Evolutionary conservation across 1,140 invertebrate species (phyloP).

Genomic region (Macrotrachela quadricornifera): DNA sequence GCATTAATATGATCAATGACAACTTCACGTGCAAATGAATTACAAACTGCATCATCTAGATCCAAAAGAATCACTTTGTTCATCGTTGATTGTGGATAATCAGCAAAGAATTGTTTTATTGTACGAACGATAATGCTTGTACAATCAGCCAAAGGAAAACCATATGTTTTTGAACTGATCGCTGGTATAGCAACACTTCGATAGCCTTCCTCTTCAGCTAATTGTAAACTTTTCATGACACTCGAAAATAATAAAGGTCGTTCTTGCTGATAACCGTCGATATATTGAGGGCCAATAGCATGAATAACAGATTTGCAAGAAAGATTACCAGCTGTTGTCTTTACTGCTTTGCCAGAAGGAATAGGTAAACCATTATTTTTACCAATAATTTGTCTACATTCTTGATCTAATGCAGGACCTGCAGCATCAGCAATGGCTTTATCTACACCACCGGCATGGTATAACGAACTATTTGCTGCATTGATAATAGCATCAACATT

Average conservation of each 20-base stretch:
- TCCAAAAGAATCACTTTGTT: no score
- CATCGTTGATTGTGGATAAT: not conserved
- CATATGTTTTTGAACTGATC: not conserved
- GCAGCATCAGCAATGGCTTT: conserved; percentile 54
- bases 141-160: not conserved
- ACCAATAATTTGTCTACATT: conserved; percentile 47
- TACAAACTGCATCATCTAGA: no score
- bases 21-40: no score
- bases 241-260: not conserved
- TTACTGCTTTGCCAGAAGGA: conserved; percentile 54
- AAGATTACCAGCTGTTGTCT: conserved; percentile 59
- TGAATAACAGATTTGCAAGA: conserved; percentile 64
- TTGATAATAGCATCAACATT: conserved; percentile 76
- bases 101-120: not conserved
- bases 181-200: conserved; percentile 1
- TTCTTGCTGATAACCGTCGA: conserved; percentile 20
- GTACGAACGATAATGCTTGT: not conserved
- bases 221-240: not conserved
- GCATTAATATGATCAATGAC: no score
- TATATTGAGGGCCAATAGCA: conserved; percentile 49
- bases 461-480: conserved; percentile 56
- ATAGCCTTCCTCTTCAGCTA: not conserved
- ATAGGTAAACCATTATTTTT: conserved; percentile 34
- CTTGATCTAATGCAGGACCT: conserved; percentile 20
- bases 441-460: conserved; percentile 59